Percentiles rank a stretch among this genome's conserved stretches.
These are phyloP conservation scores for Nemotelus pantherinus DNA, from an alignment of 2,888 invertebrate species.

Conservation along the genomic window DNA sequence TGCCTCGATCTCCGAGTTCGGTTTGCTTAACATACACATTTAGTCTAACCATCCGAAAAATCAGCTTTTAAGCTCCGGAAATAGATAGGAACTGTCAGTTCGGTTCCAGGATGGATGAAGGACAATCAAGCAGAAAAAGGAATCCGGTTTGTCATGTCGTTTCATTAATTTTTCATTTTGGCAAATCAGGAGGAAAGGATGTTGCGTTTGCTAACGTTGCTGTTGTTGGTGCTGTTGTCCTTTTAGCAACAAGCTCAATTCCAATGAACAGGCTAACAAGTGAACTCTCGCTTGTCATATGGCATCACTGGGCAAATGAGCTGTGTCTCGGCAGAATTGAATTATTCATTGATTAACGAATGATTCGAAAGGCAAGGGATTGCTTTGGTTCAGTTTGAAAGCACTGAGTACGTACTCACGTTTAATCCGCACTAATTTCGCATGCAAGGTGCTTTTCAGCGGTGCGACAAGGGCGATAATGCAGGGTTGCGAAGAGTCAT, in stretches of 20 bases:
- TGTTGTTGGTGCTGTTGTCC: not conserved
- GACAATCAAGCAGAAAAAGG: conserved; percentile 48
- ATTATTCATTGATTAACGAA: conserved; percentile 35
- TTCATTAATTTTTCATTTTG: conserved; percentile 52
- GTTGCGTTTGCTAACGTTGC: not conserved
- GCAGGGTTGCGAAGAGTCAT: not conserved
- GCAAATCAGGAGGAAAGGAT: conserved; percentile 43
- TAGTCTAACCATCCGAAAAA: conserved; percentile 50
- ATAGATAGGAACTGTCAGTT: conserved; percentile 45
- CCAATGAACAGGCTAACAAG: not conserved
- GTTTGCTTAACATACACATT: not conserved
- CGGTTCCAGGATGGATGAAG: conserved; percentile 42
- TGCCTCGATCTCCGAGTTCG: not conserved
- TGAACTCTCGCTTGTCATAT: not conserved
- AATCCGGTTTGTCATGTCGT: conserved; percentile 51
- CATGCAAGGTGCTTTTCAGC: conserved; percentile 1
- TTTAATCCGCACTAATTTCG: conserved; percentile 29
- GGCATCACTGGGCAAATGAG: not conserved
- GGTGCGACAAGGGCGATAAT: not conserved
- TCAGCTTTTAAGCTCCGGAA: conserved; percentile 52
- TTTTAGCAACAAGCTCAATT: not conserved
- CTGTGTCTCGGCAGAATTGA: conserved; percentile 6
- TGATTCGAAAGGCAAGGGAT: not conserved
- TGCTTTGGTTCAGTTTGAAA: not conserved
- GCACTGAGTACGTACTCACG: not conserved